Evolutionary conservation across 2,888 invertebrate genomes (phyloP).

Genomic region (Gryllus longicercus): DNA sequence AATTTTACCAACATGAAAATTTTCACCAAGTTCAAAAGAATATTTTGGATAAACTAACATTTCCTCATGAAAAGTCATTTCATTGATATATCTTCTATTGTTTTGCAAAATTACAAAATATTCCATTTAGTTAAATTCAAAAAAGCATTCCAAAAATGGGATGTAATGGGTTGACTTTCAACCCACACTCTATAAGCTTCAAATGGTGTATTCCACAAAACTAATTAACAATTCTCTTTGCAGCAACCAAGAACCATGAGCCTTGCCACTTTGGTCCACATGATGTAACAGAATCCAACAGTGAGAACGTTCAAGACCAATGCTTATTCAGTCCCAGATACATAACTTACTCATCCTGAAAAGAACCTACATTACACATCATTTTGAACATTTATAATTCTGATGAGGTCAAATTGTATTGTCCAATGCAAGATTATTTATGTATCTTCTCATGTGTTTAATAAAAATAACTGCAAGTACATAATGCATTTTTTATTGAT

Average conservation of each 20-base stretch:
- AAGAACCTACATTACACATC: no score
- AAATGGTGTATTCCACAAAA: constrained; percentile 26
- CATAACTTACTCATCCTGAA: background rate
- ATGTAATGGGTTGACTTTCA: constrained; percentile 24
- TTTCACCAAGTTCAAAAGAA: no score
- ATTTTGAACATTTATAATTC: no score
- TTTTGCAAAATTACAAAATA: background rate
- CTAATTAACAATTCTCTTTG: background rate
- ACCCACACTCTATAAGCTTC: background rate
- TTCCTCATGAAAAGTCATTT: no score
- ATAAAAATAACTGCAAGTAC: no score
- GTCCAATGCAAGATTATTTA: no score
- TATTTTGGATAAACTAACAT: no score
- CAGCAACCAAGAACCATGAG: background rate
- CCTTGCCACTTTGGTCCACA: background rate
- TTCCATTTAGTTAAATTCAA: constrained; percentile 26
- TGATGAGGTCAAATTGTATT: no score
- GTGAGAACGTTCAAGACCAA: background rate
- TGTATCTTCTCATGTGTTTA: background rate
- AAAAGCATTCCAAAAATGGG: constrained; percentile 30
- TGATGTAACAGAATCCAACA: background rate
- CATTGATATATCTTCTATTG: no score
- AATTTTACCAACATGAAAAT: no score
- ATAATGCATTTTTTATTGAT: no score
- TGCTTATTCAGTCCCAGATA: background rate